These are phyloP conservation scores for Sturmia bella DNA, from an alignment of 2,888 invertebrate genomes.

Conservation along the genomic window DNA sequence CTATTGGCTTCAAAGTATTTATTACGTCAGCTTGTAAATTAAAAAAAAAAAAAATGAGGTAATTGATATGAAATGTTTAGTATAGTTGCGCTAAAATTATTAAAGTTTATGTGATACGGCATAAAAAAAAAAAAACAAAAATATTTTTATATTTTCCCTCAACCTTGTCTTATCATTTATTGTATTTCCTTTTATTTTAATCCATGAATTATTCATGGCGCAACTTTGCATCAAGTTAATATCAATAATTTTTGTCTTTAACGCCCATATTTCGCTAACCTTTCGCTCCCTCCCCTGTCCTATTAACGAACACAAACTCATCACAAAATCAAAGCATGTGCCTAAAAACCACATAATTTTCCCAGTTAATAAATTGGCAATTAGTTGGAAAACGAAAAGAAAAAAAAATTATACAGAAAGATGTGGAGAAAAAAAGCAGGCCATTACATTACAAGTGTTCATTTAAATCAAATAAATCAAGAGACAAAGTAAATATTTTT, in stretches of 20 bases:
- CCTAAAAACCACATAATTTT: constrained; percentile 59
- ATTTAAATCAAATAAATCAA: constrained; percentile 49
- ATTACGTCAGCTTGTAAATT: constrained; percentile 34
- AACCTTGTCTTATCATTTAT: constrained; percentile 9
- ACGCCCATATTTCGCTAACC: not conserved
- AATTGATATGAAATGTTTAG: constrained; percentile 27
- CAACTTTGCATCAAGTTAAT: constrained; percentile 19
- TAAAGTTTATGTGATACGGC: not conserved
- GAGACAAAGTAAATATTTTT: not conserved
- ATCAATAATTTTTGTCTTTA: constrained; percentile 43
- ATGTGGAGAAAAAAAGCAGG: constrained; percentile 10
- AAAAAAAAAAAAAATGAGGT: constrained; percentile 14
- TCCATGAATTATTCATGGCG: constrained; percentile 46
- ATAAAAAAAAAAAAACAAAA: not conserved
- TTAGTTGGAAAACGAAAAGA: constrained; percentile 50
- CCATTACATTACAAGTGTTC: constrained; percentile 49
- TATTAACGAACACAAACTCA: too few relatives aligned
- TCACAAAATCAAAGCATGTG: constrained; percentile 64
- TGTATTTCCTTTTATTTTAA: not conserved
- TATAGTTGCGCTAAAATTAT: not conserved
- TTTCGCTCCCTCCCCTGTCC: not conserved
- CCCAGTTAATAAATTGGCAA: constrained; percentile 71
- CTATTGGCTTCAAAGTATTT: constrained; percentile 31
- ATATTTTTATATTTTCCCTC: not conserved
- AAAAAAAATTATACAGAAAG: not conserved